Percentiles rank a stretch among this genome's conserved stretches.
Conservation (phyloP, 2,888 invertebrate genomes). For the Zygaena filipendulae region DNA sequence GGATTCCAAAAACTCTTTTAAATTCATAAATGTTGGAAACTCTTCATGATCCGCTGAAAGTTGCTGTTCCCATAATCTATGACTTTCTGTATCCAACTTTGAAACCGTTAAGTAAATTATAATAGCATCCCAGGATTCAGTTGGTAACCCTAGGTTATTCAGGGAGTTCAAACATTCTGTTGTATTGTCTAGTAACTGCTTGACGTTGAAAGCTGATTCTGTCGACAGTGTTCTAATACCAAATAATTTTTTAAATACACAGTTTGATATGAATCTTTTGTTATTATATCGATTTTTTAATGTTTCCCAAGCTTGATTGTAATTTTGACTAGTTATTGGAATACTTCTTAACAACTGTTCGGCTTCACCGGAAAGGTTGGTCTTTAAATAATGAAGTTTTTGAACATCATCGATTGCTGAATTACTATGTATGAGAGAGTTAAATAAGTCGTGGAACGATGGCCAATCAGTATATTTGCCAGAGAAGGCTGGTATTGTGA, state of each 20-base stretch:
- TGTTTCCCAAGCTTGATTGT: conserved; percentile 14
- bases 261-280: conserved; percentile 9
- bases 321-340: conserved; percentile 13
- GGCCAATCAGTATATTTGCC: too few relatives aligned
- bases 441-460: too few relatives aligned
- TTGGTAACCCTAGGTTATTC: conserved; percentile 6
- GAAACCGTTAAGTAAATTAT: conserved; percentile 6
- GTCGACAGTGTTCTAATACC: background rate
- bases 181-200: conserved; percentile 8
- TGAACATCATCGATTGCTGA: conserved; percentile 13
- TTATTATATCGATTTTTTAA: conserved; percentile 16
- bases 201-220: background rate
- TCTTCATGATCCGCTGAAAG: conserved; percentile 4
- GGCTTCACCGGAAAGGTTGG: conserved; percentile 15
- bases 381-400: conserved; percentile 18
- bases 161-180: conserved; percentile 7
- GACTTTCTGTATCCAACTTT: conserved; percentile 19
- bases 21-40: conserved; percentile 13
- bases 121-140: conserved; percentile 8
- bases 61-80: conserved; percentile 14
- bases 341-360: conserved; percentile 16
- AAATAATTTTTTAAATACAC: background rate
- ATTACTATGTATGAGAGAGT: too few relatives aligned
- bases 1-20: conserved; percentile 16
- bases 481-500: too few relatives aligned